phyloP scores from a whole-genome alignment of 2,888 invertebrate genomes.

The Julus scandinavius region DNA sequence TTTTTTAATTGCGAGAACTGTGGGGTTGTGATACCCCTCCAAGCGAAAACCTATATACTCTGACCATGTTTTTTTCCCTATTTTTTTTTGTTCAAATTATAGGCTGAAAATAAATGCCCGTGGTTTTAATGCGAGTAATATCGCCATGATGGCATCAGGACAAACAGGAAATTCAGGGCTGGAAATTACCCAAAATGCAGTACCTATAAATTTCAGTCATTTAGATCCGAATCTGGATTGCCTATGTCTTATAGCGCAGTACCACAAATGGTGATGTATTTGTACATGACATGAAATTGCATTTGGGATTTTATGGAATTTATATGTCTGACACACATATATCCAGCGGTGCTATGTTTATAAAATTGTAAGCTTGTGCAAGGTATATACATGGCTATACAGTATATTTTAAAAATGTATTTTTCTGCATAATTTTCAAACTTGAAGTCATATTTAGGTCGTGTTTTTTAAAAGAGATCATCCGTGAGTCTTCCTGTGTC shows the following conservation, averaged over 20 bases:
- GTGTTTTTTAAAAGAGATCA: not conserved
- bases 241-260: not conserved
- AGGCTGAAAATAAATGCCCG: conserved; percentile 29
- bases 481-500: not conserved
- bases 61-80: not conserved
- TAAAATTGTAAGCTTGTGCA: no score
- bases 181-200: conserved; percentile 29
- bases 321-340: not conserved
- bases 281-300: not conserved
- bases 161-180: conserved; percentile 45
- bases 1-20: conserved; percentile 30
- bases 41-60: conserved; percentile 16
- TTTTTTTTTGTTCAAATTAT: not conserved
- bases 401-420: not conserved
- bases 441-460: not conserved
- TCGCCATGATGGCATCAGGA: conserved; percentile 18
- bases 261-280: conserved; percentile 11
- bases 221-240: conserved; percentile 31
- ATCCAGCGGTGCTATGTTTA: not conserved
- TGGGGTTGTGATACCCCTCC: conserved; percentile 11
- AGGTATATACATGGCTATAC: not conserved
- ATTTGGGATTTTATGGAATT: not conserved
- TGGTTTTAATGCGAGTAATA: conserved; percentile 43
- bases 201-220: conserved; percentile 23
- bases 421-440: not conserved